phyloP scores from a whole-genome alignment of 2,888 invertebrate species.

The Cyclophora punctaria region DNA sequence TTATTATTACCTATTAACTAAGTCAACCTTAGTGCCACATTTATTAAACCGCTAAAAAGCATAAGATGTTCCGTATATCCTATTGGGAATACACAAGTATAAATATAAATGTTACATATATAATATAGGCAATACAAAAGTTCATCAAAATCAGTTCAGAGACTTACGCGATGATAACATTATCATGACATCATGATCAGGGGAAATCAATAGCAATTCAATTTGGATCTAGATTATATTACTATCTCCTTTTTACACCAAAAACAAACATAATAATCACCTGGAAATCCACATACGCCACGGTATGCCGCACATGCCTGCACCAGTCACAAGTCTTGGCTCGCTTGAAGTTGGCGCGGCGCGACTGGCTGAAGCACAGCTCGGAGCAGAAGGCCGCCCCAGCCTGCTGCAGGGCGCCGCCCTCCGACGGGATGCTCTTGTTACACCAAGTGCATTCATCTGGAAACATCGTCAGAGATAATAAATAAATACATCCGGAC shows the following conservation, averaged over 20 bases:
- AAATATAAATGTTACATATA: too few relatives aligned
- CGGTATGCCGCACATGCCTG: slow-evolving; percentile 90
- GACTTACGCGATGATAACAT: too few relatives aligned
- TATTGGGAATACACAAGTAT: too few relatives aligned
- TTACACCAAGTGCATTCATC: slow-evolving; percentile 86
- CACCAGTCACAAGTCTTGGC: slow-evolving; percentile 97
- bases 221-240: too few relatives aligned
- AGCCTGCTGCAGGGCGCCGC: slow-evolving; percentile 64
- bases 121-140: too few relatives aligned
- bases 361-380: slow-evolving; percentile 91
- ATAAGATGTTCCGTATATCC: too few relatives aligned
- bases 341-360: slow-evolving; percentile 91
- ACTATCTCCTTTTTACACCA: too few relatives aligned
- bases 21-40: too few relatives aligned
- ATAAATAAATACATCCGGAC: too few relatives aligned
- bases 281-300: slow-evolving; percentile 93
- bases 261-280: slow-evolving; percentile 39
- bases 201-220: too few relatives aligned
- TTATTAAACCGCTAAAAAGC: too few relatives aligned
- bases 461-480: slow-evolving; percentile 30
- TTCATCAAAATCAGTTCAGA: background rate
- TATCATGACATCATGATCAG: too few relatives aligned
- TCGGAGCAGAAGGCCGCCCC: slow-evolving; percentile 87
- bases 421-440: slow-evolving; percentile 76
- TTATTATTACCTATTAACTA: background rate